These are phyloP conservation scores for Zoanthus sansibaricus DNA, from an alignment of 92 coral and sea anemone species.

Conservation along the genomic window DNA sequence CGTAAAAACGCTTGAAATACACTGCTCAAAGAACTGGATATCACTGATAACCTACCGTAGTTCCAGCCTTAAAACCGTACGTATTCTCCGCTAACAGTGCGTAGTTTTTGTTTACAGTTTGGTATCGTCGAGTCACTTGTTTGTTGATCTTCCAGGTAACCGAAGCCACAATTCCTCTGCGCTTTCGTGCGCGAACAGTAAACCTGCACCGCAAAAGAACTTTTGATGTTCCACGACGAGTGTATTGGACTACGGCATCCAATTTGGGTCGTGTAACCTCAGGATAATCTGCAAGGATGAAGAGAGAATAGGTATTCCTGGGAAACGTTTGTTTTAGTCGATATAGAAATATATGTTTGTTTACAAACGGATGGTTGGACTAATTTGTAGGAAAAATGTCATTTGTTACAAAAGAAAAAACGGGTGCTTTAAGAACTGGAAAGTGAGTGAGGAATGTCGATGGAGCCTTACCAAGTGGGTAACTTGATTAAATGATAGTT, in stretches of 20 bases:
- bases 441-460: no score
- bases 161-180: conserved; percentile 56
- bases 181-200: conserved; percentile 58
- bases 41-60: conserved; percentile 66
- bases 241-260: conserved; percentile 61
- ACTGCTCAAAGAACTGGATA: neutral
- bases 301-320: neutral
- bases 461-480: no score
- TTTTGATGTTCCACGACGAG: conserved; percentile 64
- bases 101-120: conserved; percentile 48
- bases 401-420: no score
- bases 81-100: conserved; percentile 77
- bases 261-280: conserved; percentile 68
- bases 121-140: conserved; percentile 61
- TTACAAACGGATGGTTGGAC: no score
- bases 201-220: conserved; percentile 81
- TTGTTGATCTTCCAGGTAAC: conserved; percentile 76
- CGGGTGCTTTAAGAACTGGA: no score
- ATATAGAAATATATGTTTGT: no score
- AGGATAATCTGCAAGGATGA: conserved; percentile 68
- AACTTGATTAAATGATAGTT: no score
- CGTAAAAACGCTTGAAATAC: neutral
- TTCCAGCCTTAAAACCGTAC: conserved; percentile 84
- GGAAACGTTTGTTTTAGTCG: no score
- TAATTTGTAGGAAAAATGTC: no score